Conservation (phyloP, 2,888 invertebrate species). For the Drosophila macrospina region DNA sequence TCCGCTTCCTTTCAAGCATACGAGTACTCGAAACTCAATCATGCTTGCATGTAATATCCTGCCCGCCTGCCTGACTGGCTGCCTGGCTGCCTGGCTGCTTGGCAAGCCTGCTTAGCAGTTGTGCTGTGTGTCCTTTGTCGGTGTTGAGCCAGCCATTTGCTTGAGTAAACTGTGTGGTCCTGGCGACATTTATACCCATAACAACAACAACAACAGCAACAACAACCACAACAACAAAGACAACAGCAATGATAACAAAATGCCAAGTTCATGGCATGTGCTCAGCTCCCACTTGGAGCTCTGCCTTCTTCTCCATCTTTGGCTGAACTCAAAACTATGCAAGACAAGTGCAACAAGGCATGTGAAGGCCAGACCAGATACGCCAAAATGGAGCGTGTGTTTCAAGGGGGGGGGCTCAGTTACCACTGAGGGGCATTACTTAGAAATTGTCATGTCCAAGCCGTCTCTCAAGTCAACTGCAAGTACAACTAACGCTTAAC, state of each 20-base stretch:
- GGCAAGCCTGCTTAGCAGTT: conserved; percentile 29
- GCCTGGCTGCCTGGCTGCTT: neutral
- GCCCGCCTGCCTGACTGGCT: conserved; percentile 43
- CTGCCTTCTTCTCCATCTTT: conserved; percentile 5
- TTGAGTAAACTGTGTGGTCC: conserved; percentile 77
- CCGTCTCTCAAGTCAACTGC: conserved; percentile 35
- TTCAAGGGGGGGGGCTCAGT: too few relatives aligned
- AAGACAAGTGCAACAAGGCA: conserved; percentile 73
- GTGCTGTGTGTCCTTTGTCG: conserved; percentile 48
- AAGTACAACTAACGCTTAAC: conserved; percentile 51
- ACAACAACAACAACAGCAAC: conserved; percentile 29
- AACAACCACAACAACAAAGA: conserved; percentile 69
- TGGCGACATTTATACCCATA: conserved; percentile 73
- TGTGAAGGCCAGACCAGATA: conserved; percentile 55
- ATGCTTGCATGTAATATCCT: conserved; percentile 80
- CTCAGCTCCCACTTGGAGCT: conserved; percentile 52
- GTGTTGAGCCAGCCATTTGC: conserved; percentile 79
- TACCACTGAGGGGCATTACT: conserved; percentile 23
- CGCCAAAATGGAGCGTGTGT: conserved; percentile 35
- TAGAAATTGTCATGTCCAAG: conserved; percentile 37
- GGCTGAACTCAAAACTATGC: conserved; percentile 54
- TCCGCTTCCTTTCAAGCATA: conserved; percentile 59
- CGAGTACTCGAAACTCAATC: conserved; percentile 76
- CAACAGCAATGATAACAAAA: conserved; percentile 66
- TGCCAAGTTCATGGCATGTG: conserved; percentile 70